phyloP scores from a whole-genome alignment of 2,113 vertebrate genomes.

The Ellobius talpinus region DNA sequence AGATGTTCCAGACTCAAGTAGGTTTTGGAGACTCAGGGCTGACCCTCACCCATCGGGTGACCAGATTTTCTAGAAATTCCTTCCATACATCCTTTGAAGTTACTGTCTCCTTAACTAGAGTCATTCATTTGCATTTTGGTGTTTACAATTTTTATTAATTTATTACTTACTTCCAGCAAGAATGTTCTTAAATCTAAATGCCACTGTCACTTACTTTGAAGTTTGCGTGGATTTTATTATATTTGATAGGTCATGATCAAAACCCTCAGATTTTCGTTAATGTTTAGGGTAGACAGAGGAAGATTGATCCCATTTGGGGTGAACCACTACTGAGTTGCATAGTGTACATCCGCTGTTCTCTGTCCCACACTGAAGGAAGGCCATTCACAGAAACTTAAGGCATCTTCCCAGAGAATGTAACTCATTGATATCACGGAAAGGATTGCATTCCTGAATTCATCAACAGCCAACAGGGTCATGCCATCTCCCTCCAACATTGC shows the following conservation, averaged over 20 bases:
- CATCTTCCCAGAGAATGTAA: background rate
- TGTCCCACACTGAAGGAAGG: background rate
- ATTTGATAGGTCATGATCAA: background rate
- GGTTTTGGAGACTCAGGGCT: background rate
- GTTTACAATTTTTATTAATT: background rate
- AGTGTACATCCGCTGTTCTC: accelerated
- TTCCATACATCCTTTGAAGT: background rate
- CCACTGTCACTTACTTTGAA: background rate
- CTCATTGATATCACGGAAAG: background rate
- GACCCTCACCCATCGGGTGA: background rate
- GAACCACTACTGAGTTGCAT: background rate
- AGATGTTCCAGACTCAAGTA: too few relatives aligned
- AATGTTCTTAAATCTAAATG: background rate
- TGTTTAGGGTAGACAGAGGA: too few relatives aligned
- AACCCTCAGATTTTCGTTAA: background rate
- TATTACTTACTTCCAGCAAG: background rate
- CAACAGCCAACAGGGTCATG: background rate
- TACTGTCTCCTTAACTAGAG: background rate
- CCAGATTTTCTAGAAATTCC: background rate
- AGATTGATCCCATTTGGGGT: background rate
- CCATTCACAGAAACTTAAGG: background rate
- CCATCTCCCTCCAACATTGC: background rate
- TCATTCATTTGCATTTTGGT: background rate
- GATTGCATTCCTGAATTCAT: background rate
- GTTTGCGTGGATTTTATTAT: background rate